Percentiles rank a stretch among this genome's conserved stretches.
Conservation (phyloP, 2,888 invertebrate genomes). For the Stomorhina lunata region DNA sequence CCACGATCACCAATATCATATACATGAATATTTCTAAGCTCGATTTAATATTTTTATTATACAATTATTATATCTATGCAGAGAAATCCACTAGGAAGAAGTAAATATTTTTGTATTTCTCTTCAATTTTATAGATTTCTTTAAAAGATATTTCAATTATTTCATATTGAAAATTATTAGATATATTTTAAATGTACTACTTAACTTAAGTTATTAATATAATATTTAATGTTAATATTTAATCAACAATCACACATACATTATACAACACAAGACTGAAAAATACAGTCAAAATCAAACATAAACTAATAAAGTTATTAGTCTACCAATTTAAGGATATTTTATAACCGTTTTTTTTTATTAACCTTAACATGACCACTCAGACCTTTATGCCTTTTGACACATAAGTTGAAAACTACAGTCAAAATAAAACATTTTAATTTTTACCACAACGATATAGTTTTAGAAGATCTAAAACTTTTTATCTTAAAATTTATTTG, state of each 20-base stretch:
- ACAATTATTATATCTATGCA: too few relatives aligned
- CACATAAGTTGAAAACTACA: too few relatives aligned
- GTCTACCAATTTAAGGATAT: too few relatives aligned
- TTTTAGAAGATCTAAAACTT: too few relatives aligned
- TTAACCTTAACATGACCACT: too few relatives aligned
- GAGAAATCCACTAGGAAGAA: not conserved
- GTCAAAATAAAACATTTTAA: too few relatives aligned
- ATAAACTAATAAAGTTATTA: not conserved
- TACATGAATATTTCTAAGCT: not conserved
- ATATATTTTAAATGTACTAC: not conserved
- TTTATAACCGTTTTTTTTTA: too few relatives aligned
- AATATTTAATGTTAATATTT: not conserved
- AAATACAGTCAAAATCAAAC: not conserved
- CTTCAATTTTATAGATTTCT: constrained; percentile 12
- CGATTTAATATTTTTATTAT: not conserved
- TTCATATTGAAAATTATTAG: constrained; percentile 31
- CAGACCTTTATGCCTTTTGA: too few relatives aligned
- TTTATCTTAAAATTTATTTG: too few relatives aligned
- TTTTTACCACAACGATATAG: too few relatives aligned
- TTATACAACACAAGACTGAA: constrained; percentile 14
- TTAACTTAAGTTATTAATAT: not conserved
- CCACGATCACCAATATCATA: constrained; percentile 24
- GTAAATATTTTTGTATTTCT: not conserved
- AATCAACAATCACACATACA: not conserved
- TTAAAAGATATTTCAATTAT: constrained; percentile 18